A percentile compares a stretch with the other conserved stretches of the same genome.
These are phyloP conservation scores for Synanthedon myopaeformis DNA, from an alignment of 2,888 invertebrate genomes.

Conservation along the genomic window DNA sequence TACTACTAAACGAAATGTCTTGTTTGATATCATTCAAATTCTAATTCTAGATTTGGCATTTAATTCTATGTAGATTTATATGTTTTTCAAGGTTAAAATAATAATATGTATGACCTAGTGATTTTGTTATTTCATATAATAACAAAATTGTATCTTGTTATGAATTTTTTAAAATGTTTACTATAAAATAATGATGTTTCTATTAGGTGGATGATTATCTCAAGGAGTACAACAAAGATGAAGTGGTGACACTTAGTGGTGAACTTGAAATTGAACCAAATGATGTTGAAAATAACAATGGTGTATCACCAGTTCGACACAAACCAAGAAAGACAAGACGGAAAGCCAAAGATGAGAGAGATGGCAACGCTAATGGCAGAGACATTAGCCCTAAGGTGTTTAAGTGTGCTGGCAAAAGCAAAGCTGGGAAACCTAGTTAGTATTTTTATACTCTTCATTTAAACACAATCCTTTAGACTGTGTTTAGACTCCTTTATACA, in stretches of 20 bases:
- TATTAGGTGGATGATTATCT: slow-evolving; percentile 61
- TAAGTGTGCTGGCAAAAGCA: slow-evolving; percentile 42
- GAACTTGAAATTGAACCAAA: slow-evolving; percentile 63
- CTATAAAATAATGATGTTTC: neutral
- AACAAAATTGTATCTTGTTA: too few relatives aligned
- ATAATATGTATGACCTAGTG: too few relatives aligned
- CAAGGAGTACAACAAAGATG: slow-evolving; percentile 64
- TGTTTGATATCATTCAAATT: too few relatives aligned
- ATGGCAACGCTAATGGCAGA: slow-evolving; percentile 39
- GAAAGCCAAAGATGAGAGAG: slow-evolving; percentile 53
- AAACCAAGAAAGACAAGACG: slow-evolving; percentile 55
- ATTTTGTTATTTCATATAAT: too few relatives aligned
- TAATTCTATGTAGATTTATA: too few relatives aligned
- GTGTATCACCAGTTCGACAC: slow-evolving; percentile 39
- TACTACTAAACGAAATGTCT: too few relatives aligned
- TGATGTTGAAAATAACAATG: slow-evolving; percentile 60
- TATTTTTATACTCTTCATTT: slow-evolving; percentile 1
- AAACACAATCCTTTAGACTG: neutral
- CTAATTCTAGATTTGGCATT: too few relatives aligned
- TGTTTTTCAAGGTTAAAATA: too few relatives aligned
- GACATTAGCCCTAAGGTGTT: slow-evolving; percentile 66
- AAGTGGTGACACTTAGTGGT: slow-evolving; percentile 60
- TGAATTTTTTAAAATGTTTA: too few relatives aligned
- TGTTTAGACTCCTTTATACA: neutral
- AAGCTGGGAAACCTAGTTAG: slow-evolving; percentile 42